Conservation (phyloP, 2,888 invertebrate genomes). For the Dryococelus australis region DNA sequence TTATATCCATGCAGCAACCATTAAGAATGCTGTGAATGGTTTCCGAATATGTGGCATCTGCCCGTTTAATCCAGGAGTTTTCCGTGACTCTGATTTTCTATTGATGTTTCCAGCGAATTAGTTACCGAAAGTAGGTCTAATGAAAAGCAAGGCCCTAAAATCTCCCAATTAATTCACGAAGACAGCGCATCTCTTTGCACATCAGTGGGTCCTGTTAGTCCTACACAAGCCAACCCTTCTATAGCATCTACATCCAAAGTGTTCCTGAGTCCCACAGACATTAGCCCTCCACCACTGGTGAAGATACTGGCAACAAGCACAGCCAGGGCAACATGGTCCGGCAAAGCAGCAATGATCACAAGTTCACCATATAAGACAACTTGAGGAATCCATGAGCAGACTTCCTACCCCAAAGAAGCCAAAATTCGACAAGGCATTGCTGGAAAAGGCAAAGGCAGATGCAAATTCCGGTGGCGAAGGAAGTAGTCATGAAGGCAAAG, state of each 20-base stretch:
- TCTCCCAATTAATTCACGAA: neutral
- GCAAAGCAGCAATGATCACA: neutral
- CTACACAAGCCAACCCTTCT: no score
- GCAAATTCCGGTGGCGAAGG: neutral
- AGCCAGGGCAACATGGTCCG: no score
- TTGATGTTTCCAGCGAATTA: neutral
- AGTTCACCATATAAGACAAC: neutral
- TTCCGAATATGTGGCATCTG: neutral
- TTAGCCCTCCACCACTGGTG: no score
- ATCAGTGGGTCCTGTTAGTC: neutral
- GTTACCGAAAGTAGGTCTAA: neutral
- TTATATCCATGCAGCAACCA: neutral
- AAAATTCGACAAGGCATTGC: neutral
- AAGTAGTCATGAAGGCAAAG: constrained; percentile 9
- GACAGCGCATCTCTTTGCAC: neutral
- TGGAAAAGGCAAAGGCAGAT: neutral
- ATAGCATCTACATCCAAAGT: no score
- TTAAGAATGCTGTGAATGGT: neutral
- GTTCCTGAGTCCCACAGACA: no score
- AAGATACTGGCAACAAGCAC: no score
- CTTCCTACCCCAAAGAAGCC: neutral
- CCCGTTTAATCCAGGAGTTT: neutral
- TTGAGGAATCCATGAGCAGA: neutral
- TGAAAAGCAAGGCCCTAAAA: neutral
- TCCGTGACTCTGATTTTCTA: neutral